A percentile compares a stretch with the other conserved stretches of the same genome.
Conservation (phyloP, 1,140 invertebrate genomes). For the Riptortus pedestris region DNA sequence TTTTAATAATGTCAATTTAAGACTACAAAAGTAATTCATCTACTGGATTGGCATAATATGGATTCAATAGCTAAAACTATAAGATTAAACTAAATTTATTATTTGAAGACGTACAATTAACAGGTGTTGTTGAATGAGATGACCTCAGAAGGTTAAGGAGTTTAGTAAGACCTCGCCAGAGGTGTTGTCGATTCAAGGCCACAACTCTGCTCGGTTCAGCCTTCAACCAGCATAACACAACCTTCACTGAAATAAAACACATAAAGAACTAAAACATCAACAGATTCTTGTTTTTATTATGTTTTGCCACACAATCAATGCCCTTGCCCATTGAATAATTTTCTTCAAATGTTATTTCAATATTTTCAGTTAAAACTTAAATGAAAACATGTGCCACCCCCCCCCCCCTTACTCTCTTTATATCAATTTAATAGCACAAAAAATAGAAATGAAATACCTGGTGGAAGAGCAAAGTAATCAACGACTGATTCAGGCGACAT, state of each 20-base stretch:
- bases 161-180: slow-evolving; percentile 69
- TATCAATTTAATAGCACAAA: neutral
- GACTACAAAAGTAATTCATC: too few relatives aligned
- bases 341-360: too few relatives aligned
- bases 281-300: neutral
- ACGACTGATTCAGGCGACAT: slow-evolving; percentile 47
- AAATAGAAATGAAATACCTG: slow-evolving; percentile 40
- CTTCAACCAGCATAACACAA: slow-evolving; percentile 60
- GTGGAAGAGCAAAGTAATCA: slow-evolving; percentile 58
- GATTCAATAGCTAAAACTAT: too few relatives aligned
- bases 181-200: slow-evolving; percentile 50
- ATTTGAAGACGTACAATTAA: slow-evolving; percentile 25
- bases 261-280: neutral
- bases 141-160: slow-evolving; percentile 55
- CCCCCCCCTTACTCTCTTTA: too few relatives aligned
- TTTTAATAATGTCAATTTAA: too few relatives aligned
- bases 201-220: slow-evolving; percentile 47
- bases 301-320: too few relatives aligned
- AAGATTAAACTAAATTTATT: too few relatives aligned
- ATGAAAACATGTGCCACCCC: too few relatives aligned
- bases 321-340: too few relatives aligned
- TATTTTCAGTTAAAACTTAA: too few relatives aligned
- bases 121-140: slow-evolving; percentile 27
- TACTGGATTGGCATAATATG: too few relatives aligned
- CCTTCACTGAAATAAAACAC: slow-evolving; percentile 48